These are phyloP conservation scores for Paratilapia polleni DNA, from an alignment of 2,113 vertebrate species.

Conservation along the genomic window DNA sequence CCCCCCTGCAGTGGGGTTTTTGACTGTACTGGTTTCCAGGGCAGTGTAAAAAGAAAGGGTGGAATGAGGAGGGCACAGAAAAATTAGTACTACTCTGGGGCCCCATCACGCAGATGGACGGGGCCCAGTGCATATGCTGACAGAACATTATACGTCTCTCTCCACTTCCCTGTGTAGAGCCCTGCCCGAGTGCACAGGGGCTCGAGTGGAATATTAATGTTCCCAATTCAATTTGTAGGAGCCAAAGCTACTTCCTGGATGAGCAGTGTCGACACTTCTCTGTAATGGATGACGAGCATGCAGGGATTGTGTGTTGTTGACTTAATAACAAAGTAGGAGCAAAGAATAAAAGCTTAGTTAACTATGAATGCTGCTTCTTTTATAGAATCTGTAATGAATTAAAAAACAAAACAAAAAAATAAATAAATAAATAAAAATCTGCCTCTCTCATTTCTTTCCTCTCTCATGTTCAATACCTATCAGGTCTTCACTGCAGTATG, in stretches of 20 bases:
- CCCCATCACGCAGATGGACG: conserved; percentile 69
- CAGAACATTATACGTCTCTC: conserved; percentile 67
- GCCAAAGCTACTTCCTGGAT: conserved; percentile 70
- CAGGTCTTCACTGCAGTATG: not conserved
- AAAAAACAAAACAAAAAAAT: not conserved
- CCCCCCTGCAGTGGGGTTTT: conserved; percentile 2
- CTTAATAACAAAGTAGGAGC: conserved; percentile 49
- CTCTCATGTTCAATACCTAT: not conserved
- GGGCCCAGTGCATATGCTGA: conserved; percentile 73
- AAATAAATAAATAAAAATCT: no score
- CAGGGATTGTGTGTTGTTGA: conserved; percentile 49
- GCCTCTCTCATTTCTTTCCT: not conserved
- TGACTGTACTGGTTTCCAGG: conserved; percentile 48
- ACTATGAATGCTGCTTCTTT: not conserved
- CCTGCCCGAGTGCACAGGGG: conserved; percentile 49
- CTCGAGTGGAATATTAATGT: conserved; percentile 77
- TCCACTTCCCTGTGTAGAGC: conserved; percentile 50
- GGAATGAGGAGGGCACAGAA: not conserved
- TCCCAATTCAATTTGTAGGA: conserved; percentile 76
- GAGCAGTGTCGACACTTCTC: conserved; percentile 72
- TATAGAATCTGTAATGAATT: not conserved
- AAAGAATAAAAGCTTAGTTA: conserved; percentile 31
- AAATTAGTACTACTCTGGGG: conserved; percentile 57
- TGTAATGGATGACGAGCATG: conserved; percentile 64
- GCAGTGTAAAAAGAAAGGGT: conserved; percentile 17